A percentile compares a stretch with the other conserved stretches of the same genome.
phyloP scores from a whole-genome alignment of 1,140 invertebrate genomes.

The Lasioglossum albipes region DNA sequence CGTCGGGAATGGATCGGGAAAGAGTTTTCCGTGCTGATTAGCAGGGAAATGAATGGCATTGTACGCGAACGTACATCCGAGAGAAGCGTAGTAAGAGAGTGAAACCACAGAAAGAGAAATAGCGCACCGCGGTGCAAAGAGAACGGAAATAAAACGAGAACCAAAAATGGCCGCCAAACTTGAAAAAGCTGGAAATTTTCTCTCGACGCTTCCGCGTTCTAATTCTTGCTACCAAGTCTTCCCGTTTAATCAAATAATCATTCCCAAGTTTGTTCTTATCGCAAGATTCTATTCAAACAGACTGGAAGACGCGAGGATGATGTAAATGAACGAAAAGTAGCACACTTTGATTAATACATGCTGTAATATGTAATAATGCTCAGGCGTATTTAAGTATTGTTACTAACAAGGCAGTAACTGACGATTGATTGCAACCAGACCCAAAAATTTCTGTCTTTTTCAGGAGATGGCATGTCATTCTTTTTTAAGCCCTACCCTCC shows the following conservation, averaged over 20 bases:
- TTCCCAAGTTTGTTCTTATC: neutral
- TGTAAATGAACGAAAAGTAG: slow-evolving; percentile 66
- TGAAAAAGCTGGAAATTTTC: slow-evolving; percentile 79
- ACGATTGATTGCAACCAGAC: slow-evolving; percentile 58
- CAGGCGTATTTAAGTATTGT: slow-evolving; percentile 40
- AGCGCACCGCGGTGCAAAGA: slow-evolving; percentile 1
- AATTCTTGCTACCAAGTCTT: slow-evolving; percentile 65
- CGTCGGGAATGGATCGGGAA: slow-evolving; percentile 27
- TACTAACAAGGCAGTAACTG: slow-evolving; percentile 69
- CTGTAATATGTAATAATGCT: slow-evolving; percentile 61
- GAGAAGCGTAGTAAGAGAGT: too few relatives aligned
- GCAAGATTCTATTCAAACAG: too few relatives aligned
- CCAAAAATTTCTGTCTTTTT: slow-evolving; percentile 78
- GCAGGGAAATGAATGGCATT: neutral
- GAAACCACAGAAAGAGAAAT: neutral
- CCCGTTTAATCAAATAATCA: too few relatives aligned
- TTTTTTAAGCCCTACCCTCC: slow-evolving; percentile 60
- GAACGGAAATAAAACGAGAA: slow-evolving; percentile 35
- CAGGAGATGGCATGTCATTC: slow-evolving; percentile 75
- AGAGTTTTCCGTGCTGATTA: neutral
- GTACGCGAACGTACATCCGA: neutral
- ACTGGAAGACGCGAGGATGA: slow-evolving; percentile 39
- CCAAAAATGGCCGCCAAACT: slow-evolving; percentile 69
- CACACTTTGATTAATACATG: slow-evolving; percentile 57
- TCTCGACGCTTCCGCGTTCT: slow-evolving; percentile 61